Percentiles rank a stretch among this genome's conserved stretches.
These are phyloP conservation scores for Myotis yumanensis DNA, from an alignment of 2,113 vertebrate genomes.

Conservation along the genomic window DNA sequence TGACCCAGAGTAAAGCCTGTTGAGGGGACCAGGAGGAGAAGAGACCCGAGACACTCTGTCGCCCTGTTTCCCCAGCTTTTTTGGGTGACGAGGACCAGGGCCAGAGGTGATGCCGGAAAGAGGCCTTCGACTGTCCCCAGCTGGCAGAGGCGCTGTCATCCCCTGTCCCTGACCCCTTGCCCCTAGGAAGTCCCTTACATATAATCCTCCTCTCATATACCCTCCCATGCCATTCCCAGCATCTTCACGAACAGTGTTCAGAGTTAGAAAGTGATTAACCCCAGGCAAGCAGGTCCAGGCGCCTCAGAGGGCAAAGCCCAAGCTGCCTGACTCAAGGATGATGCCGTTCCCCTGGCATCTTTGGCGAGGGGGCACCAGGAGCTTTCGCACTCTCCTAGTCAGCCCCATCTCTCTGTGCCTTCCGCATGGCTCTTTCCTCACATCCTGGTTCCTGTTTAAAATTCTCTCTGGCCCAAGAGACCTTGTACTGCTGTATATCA, in stretches of 20 bases:
- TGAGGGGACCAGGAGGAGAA: background rate
- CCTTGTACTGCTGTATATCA: background rate
- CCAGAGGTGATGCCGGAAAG: background rate
- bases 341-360: background rate
- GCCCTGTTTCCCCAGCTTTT: background rate
- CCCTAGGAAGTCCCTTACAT: background rate
- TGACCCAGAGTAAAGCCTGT: conserved; percentile 54
- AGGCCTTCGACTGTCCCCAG: background rate
- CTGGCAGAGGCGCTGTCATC: background rate
- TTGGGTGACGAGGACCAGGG: background rate
- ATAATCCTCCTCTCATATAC: background rate
- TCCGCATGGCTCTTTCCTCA: background rate
- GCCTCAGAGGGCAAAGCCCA: background rate
- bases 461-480: background rate
- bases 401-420: background rate
- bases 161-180: background rate
- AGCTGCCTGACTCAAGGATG: background rate
- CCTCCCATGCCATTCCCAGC: background rate
- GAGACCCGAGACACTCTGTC: background rate
- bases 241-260: background rate
- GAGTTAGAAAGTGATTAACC: background rate
- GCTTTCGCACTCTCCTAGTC: background rate
- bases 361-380: accelerated
- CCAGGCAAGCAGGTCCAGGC: background rate
- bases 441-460: background rate